A percentile compares a stretch with the other conserved stretches of the same genome.
Conservation (phyloP, 2,113 vertebrate species). For the Athene cunicularia region DNA sequence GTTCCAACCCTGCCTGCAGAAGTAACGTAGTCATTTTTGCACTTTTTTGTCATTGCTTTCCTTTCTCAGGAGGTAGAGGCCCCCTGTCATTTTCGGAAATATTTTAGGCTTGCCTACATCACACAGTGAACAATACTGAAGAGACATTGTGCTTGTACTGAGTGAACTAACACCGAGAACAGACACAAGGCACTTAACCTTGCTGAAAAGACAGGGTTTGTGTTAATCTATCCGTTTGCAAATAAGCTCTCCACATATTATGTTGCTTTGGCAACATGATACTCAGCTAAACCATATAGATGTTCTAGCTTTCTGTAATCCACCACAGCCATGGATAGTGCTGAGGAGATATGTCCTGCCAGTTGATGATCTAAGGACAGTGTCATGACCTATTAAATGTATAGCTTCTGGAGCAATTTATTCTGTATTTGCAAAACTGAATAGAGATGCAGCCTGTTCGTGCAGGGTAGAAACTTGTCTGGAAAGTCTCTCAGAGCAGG, state of each 20-base stretch:
- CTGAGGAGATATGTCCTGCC: not conserved
- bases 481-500: not conserved
- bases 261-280: not conserved
- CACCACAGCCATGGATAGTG: not conserved
- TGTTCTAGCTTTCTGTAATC: not conserved
- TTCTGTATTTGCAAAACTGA: not conserved
- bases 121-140: rapidly evolving
- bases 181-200: not conserved
- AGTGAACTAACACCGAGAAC: not conserved
- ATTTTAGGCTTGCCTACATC: not conserved
- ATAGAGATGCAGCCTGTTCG: not conserved
- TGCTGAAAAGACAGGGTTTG: not conserved
- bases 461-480: not conserved
- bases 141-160: rapidly evolving
- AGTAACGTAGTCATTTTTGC: not conserved
- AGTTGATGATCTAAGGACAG: not conserved
- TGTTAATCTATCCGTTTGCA: not conserved
- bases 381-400: not conserved
- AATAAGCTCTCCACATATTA: not conserved
- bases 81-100: not conserved
- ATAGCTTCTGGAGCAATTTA: not conserved
- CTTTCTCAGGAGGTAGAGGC: not conserved
- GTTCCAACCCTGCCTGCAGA: not conserved
- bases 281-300: not conserved
- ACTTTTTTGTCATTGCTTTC: not conserved